Percentiles rank a stretch among this genome's conserved stretches.
Conservation (phyloP, 2,113 vertebrate species). For the Poeciliopsis turrubarensis region DNA sequence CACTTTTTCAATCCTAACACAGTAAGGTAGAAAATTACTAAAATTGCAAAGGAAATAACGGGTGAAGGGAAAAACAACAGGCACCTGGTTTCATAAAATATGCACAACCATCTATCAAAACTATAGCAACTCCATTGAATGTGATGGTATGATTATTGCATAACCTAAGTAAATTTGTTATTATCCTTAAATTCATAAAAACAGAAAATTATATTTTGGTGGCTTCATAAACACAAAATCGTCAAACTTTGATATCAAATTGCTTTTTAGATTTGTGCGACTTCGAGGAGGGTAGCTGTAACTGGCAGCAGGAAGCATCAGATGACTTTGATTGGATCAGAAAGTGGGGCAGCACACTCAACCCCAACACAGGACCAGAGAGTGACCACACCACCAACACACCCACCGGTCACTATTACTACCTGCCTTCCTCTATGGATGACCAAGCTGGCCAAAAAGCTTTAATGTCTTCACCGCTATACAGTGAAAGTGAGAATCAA, state of each 20-base stretch:
- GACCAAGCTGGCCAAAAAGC: constrained; percentile 58
- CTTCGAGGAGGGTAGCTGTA: constrained; percentile 77
- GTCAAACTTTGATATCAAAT: background rate
- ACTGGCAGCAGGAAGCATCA: constrained; percentile 67
- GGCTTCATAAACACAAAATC: background rate
- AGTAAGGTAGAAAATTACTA: too few relatives aligned
- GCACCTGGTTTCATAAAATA: background rate
- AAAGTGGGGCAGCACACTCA: constrained; percentile 52
- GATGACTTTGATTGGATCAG: constrained; percentile 73
- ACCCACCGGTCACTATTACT: constrained; percentile 68
- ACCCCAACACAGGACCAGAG: constrained; percentile 66
- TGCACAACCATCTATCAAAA: background rate
- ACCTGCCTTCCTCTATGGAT: constrained; percentile 56
- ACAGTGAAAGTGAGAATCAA: constrained; percentile 67
- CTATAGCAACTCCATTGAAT: background rate
- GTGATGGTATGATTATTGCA: background rate
- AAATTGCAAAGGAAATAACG: too few relatives aligned
- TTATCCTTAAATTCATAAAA: background rate
- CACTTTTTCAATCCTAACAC: too few relatives aligned
- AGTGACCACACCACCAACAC: constrained; percentile 79
- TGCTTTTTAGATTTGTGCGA: constrained; percentile 71
- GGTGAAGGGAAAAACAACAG: too few relatives aligned
- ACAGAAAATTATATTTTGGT: background rate
- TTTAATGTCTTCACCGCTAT: constrained; percentile 69
- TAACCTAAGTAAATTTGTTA: background rate